Conservation (phyloP, 2,113 vertebrate genomes). For the Tor tambroides region DNA sequence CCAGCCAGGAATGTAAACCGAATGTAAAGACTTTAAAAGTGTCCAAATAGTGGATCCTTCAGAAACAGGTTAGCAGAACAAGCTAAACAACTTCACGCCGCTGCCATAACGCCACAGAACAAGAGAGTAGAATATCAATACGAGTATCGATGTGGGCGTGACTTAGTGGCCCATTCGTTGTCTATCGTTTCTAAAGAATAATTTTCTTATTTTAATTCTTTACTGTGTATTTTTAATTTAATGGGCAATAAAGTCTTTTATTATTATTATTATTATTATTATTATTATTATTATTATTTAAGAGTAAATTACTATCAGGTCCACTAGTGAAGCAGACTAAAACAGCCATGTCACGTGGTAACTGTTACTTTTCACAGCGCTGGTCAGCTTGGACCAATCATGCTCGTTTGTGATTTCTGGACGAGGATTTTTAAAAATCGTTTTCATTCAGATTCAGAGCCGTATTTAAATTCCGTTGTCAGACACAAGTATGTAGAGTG, state of each 20-base stretch:
- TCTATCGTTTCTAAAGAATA: background rate
- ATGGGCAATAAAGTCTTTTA: too few relatives aligned
- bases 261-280: too few relatives aligned
- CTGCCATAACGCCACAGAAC: background rate
- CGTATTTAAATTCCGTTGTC: background rate
- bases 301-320: background rate
- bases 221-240: background rate
- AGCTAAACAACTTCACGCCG: conserved; percentile 1
- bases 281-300: background rate
- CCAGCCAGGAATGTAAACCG: background rate
- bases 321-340: background rate
- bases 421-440: background rate
- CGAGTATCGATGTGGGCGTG: background rate
- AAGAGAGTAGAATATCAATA: background rate
- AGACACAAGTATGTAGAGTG: background rate
- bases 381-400: background rate
- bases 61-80: background rate
- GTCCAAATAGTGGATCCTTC: background rate
- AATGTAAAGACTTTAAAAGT: background rate
- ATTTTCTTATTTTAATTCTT: background rate
- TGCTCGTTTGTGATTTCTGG: background rate
- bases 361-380: conserved; percentile 11
- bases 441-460: background rate
- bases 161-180: background rate
- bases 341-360: background rate